Conservation (phyloP, 2,888 invertebrate genomes). For the Alloscopus bannaensis region DNA sequence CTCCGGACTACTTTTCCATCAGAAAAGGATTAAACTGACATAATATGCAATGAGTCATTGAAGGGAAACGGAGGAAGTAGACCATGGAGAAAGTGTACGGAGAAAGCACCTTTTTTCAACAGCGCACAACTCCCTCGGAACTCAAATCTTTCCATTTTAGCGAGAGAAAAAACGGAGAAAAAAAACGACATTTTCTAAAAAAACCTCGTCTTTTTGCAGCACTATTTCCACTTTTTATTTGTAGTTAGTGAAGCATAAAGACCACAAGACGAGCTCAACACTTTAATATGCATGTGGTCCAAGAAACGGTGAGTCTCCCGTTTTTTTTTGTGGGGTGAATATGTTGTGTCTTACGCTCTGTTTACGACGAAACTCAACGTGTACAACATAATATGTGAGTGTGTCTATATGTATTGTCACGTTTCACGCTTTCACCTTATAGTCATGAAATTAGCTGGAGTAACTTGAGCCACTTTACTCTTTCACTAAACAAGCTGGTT, state of each 20-base stretch:
- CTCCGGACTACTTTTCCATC: constrained; percentile 58
- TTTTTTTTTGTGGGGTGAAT: too few relatives aligned
- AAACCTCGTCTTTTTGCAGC: neutral
- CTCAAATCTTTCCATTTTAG: constrained; percentile 4
- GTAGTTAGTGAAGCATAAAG: neutral
- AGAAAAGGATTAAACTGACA: constrained; percentile 60
- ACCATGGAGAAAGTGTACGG: neutral
- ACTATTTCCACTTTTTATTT: neutral
- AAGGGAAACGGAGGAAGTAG: constrained; percentile 25
- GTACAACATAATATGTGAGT: too few relatives aligned
- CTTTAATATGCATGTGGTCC: constrained; percentile 17
- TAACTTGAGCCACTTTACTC: too few relatives aligned
- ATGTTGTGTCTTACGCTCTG: too few relatives aligned
- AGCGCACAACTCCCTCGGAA: constrained; percentile 26
- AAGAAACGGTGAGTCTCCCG: too few relatives aligned
- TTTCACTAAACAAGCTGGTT: too few relatives aligned
- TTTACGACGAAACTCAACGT: too few relatives aligned
- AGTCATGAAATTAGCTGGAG: constrained; percentile 15
- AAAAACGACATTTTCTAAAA: constrained; percentile 6
- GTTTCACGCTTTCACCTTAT: constrained; percentile 23
- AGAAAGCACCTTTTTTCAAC: neutral
- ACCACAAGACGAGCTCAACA: constrained; percentile 8
- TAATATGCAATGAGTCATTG: constrained; percentile 57
- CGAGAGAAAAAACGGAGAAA: too few relatives aligned
- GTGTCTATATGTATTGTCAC: too few relatives aligned